Evolutionary conservation across 2,797 vertebrate species (phyloP), one percentile per base, ranked within the genome.

Genomic region (Falco biarmicus): DNA sequence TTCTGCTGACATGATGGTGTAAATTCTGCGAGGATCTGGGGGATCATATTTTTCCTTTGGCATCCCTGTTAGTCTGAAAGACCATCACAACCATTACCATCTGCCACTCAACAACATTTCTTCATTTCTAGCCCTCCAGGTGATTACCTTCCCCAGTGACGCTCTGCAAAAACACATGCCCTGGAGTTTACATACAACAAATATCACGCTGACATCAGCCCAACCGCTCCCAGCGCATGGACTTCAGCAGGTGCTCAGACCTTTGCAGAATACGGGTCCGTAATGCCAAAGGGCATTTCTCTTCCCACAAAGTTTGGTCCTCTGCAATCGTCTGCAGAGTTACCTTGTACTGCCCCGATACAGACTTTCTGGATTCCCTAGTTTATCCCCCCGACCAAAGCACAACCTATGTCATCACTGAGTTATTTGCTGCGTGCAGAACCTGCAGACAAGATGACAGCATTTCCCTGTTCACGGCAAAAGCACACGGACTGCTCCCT

Each of bases 41-140:
- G 99, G 99, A 97, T 99, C 99, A 99, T 99, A 99, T 99, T 99
- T 99, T 99, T 99, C 99, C 98, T 99, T 99, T 99, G 99, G 99
- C 99, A 99, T 99, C 98, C 99, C 99, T 99, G 98, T 99, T 98
- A 99, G 98, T 99, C 99, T 99, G 97, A 90, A 96, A 97, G 19
- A 95, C 15, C 56, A 89, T 22, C 37, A 75, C 43, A 68, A 50
- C 77, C 76, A 22, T 85, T 93, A 97, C 15, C 11, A 1, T 15
- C 53, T 48, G 78, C 21, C 19, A 15, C 59, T 54, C 1, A 2
- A 41, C 57, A 51, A 51, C 15, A 5, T 18, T 48, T 34, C 50
- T 53, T 75, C 1, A 0, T 26, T 64, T 59, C 59, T 5, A 15
- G 21, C 56, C 85, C 1, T 0, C 75, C 63, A 7, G 3, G 15